These are phyloP conservation scores for Cephus pulcher DNA, from an alignment of 2,888 invertebrate genomes.

Conservation along the genomic window DNA sequence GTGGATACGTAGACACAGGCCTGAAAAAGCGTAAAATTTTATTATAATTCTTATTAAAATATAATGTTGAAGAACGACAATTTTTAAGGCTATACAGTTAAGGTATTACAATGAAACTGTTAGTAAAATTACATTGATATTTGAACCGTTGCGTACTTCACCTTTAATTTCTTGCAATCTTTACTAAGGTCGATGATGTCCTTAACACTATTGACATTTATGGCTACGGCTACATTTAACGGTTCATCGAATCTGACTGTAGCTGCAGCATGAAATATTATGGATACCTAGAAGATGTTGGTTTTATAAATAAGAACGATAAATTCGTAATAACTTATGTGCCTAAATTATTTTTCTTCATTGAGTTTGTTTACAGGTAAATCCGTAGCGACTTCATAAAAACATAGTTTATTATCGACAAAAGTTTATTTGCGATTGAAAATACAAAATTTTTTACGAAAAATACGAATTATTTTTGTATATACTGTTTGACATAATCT, in stretches of 20 bases:
- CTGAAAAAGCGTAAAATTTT: constrained; percentile 7
- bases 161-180: constrained; percentile 30
- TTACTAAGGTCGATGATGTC: constrained; percentile 25
- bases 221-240: constrained; percentile 17
- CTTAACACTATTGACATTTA: constrained; percentile 28
- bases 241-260: constrained; percentile 31
- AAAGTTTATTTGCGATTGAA: not conserved
- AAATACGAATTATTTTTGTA: not conserved
- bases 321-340: too few species aligned
- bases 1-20: constrained; percentile 22
- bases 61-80: too few species aligned
- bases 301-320: not conserved
- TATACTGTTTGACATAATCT: too few species aligned
- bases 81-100: too few species aligned
- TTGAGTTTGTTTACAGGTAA: not conserved
- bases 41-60: not conserved
- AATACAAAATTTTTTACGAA: too few species aligned
- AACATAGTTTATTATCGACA: not conserved
- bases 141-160: not conserved
- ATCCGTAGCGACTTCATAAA: not conserved
- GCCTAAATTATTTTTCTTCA: too few species aligned
- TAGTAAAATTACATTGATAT: too few species aligned
- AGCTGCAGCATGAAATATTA: constrained; percentile 32
- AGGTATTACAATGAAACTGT: too few species aligned
- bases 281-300: constrained; percentile 24